phyloP scores from a whole-genome alignment of 2,113 vertebrate genomes.

The Panthera leo region DNA sequence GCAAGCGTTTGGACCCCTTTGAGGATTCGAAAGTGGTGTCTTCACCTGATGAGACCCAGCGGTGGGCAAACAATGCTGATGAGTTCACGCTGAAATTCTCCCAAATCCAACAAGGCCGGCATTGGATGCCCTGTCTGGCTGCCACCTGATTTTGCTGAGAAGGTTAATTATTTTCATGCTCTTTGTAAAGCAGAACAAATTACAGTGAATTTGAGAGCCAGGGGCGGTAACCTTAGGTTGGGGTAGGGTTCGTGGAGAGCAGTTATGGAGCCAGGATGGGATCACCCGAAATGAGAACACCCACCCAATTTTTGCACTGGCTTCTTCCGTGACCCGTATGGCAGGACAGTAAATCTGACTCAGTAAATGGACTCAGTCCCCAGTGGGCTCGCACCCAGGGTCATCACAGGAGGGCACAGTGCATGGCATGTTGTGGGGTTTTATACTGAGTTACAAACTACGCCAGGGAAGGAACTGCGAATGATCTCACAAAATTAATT shows the following conservation, averaged over 20 bases:
- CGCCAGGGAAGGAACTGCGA: neutral
- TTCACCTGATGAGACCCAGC: neutral
- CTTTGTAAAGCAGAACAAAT: neutral
- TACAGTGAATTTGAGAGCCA: neutral
- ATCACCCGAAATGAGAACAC: constrained; percentile 40
- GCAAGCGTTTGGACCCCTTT: neutral
- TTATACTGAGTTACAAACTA: neutral
- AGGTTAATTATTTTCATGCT: neutral
- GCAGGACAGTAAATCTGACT: too few relatives aligned
- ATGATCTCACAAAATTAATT: neutral
- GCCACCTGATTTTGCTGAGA: neutral
- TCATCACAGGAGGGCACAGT: neutral
- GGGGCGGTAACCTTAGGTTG: neutral
- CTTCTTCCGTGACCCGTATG: rapidly evolving
- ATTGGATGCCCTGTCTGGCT: too few relatives aligned
- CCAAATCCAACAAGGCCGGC: rapidly evolving
- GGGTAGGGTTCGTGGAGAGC: neutral
- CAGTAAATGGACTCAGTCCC: too few relatives aligned
- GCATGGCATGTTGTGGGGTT: neutral
- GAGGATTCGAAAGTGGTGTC: neutral
- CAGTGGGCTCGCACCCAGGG: rapidly evolving
- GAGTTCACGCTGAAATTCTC: neutral
- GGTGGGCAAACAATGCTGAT: neutral
- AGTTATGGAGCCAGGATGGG: neutral
- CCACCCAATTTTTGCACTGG: neutral